These are phyloP conservation scores for Seira musarum DNA, from an alignment of 2,888 invertebrate species.

Conservation along the genomic window DNA sequence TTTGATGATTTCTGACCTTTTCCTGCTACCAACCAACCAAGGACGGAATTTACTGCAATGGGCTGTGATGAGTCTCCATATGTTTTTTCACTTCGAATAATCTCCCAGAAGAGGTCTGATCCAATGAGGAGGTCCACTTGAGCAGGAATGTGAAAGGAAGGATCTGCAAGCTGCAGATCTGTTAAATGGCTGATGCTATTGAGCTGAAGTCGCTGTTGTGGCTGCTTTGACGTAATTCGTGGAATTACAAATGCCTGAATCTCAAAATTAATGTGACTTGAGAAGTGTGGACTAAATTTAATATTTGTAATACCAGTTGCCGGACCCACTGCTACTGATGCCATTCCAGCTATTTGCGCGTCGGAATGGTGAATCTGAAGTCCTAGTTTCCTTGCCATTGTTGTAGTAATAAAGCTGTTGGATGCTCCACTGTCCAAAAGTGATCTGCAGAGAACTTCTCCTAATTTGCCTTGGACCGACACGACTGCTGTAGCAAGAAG, in stretches of 20 bases:
- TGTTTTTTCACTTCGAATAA: conserved; percentile 28
- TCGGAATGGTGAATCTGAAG: neutral
- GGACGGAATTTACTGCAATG: too few relatives aligned
- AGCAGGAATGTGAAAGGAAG: conserved; percentile 22
- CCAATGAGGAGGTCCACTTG: conserved; percentile 48
- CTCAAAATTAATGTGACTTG: too few relatives aligned
- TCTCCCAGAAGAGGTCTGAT: conserved; percentile 38
- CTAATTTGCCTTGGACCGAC: neutral
- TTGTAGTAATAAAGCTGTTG: conserved; percentile 41
- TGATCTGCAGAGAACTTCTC: conserved; percentile 13
- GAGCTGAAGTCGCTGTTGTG: neutral
- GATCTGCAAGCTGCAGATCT: conserved; percentile 49
- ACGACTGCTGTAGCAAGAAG: conserved; percentile 52
- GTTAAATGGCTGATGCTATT: conserved; percentile 25
- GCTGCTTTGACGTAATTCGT: conserved; percentile 24
- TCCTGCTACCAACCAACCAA: too few relatives aligned
- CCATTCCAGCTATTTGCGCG: conserved; percentile 23
- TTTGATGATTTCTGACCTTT: too few relatives aligned
- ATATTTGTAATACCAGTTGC: neutral
- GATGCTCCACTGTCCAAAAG: conserved; percentile 47
- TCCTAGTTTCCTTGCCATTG: conserved; percentile 19
- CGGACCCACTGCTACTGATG: neutral
- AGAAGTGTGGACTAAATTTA: conserved; percentile 14
- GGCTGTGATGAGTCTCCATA: conserved; percentile 22
- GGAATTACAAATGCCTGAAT: conserved; percentile 35